Percentiles rank a stretch among this genome's conserved stretches.
Conservation (phyloP, 1,140 invertebrate genomes). For the Physella acuta region DNA sequence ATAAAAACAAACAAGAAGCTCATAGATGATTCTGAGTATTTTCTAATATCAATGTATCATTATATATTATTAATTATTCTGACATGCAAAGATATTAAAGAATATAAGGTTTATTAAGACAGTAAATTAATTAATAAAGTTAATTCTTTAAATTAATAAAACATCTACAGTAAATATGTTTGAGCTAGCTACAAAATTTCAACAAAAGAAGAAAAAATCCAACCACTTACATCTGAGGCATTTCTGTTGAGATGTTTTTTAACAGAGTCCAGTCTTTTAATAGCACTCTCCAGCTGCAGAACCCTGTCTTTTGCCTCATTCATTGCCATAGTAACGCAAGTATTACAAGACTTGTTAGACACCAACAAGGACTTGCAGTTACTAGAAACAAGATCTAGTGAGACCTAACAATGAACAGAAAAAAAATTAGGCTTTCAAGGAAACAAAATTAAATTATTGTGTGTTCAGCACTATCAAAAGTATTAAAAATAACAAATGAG, state of each 20-base stretch:
- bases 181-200: neutral
- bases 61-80: neutral
- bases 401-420: too few species aligned
- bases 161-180: too few species aligned
- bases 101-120: neutral
- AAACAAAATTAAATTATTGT: too few species aligned
- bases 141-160: too few species aligned
- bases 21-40: neutral
- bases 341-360: neutral
- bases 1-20: neutral
- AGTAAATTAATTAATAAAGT: neutral
- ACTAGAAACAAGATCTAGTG: too few species aligned
- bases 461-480: too few species aligned
- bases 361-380: neutral
- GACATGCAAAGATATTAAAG: neutral
- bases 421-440: too few species aligned
- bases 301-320: constrained; percentile 25
- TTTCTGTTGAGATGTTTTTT: constrained; percentile 38
- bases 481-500: too few species aligned
- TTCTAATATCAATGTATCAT: neutral
- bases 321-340: constrained; percentile 32
- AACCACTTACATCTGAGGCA: constrained; percentile 38
- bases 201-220: neutral
- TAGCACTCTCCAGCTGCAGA: constrained; percentile 36
- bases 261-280: constrained; percentile 34